Conservation (phyloP, 2,113 vertebrate species). For the Rostratula benghalensis region DNA sequence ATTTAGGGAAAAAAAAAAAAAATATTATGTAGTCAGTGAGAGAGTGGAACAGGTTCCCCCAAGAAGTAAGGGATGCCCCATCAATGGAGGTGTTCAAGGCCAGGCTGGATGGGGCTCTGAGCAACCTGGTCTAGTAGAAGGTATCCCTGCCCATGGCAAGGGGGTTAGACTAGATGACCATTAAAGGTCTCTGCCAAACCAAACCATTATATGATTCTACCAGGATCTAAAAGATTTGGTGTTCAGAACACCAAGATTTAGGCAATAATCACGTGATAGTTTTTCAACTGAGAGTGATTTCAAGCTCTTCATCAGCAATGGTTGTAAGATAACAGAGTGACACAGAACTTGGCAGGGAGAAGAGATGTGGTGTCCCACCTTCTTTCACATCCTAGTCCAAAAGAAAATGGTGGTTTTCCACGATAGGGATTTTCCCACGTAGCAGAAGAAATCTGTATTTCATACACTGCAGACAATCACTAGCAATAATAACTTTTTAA, state of each 20-base stretch:
- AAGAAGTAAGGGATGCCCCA: background rate
- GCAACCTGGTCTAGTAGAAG: background rate
- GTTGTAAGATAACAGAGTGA: background rate
- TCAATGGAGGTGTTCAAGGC: background rate
- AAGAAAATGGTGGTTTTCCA: background rate
- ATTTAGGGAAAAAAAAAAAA: background rate
- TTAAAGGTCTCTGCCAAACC: background rate
- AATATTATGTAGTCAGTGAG: background rate
- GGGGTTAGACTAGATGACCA: background rate
- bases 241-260: background rate
- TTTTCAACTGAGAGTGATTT: background rate
- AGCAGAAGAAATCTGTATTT: background rate
- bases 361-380: background rate
- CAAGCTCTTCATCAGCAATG: background rate
- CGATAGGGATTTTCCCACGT: rapidly evolving
- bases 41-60: background rate
- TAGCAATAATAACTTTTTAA: background rate
- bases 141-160: background rate
- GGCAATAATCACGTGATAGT: background rate
- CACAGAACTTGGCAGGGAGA: background rate
- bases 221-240: background rate
- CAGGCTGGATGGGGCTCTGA: rapidly evolving
- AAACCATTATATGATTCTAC: background rate
- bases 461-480: background rate
- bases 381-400: background rate